phyloP scores from a whole-genome alignment of 1,140 invertebrate species.

The Dinoponera quadriceps region DNA sequence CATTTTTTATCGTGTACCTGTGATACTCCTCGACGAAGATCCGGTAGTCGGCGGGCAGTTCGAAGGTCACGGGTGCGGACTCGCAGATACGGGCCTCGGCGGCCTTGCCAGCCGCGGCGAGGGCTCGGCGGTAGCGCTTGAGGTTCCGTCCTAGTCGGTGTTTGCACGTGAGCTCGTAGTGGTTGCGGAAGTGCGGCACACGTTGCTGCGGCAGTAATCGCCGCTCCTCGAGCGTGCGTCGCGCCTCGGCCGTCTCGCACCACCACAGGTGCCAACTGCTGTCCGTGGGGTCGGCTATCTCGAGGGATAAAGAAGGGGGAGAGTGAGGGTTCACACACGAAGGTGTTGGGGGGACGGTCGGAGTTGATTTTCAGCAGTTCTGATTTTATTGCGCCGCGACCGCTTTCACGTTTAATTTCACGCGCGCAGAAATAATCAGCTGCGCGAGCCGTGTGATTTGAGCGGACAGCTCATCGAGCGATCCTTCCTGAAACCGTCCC shows the following conservation, averaged over 20 bases:
- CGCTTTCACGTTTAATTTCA: no score
- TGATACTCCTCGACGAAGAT: conserved; percentile 86
- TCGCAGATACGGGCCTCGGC: conserved; percentile 81
- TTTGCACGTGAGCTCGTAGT: conserved; percentile 88
- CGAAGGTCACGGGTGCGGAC: conserved; percentile 83
- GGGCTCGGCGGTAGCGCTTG: conserved; percentile 83
- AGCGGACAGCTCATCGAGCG: no score
- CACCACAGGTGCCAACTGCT: conserved; percentile 83
- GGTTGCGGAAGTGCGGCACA: conserved; percentile 86
- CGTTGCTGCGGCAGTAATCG: conserved; percentile 76
- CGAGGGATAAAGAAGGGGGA: background rate
- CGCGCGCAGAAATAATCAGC: no score
- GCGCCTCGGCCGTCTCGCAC: conserved; percentile 82
- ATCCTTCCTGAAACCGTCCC: no score
- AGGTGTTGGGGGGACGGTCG: no score
- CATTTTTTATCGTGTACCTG: conserved; percentile 69
- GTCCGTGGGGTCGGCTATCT: conserved; percentile 72
- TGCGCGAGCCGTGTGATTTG: no score
- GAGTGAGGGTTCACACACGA: no score
- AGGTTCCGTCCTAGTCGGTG: conserved; percentile 88
- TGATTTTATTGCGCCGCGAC: no score
- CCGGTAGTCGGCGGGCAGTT: conserved; percentile 86
- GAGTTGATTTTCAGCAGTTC: no score
- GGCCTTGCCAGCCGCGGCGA: conserved; percentile 74
- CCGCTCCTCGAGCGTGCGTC: conserved; percentile 68